Base-by-base conservation (phyloP, 2,888 invertebrate genomes). In the Margaritifera margaritifera region DNA sequence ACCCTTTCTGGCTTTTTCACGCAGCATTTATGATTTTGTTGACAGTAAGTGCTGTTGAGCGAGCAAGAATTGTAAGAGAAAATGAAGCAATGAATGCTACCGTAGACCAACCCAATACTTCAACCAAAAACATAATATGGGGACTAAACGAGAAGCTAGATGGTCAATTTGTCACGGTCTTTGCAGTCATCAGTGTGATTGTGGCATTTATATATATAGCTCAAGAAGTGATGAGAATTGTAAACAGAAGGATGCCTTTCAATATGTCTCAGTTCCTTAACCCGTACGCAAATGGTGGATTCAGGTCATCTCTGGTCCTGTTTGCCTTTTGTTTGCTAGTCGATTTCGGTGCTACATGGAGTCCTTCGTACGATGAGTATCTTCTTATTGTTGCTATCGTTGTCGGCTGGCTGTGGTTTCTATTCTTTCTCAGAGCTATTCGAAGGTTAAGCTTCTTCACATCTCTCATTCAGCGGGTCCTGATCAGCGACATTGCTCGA, bases 361-460 rank as follows among this genome's bases (percentile, higher is more conserved):
- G 53, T 20, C 51, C 57, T 15, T 64, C 54, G 2, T 71, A 71
- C 42, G 75, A 74, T 22, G 65, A 77, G n/a, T 75, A 80, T 63
- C 66, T 72, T 25, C 76, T 82, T 5, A 73, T 82, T 11, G 22
- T 80, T 19, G 78, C 82, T 0, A 60, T 82, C 11, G 67, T 85
- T 2, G 51, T 77, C 6, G 83, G 83, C 11, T 83, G 83, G 81
- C 80, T 80, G 74, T 77, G 80, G 60, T 61, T 68, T 19, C 71
- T 80, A 20, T 85, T 84, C 66, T 84, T 82, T 68, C 71, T 83
- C 0, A 68, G 82, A 54, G 79, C 79, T 1, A 53, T 78, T 25
- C 61, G 75, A 31, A 75, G 77, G n/a, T 84, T 85, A 68, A 80
- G 82, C 64, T 84, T 84, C 67, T 81, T 83, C 68, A 83, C 85